A percentile compares a stretch with the other conserved stretches of the same genome.
Evolutionary conservation across 2,888 invertebrate species (phyloP).

Genomic region (Ophioninae sp.): DNA sequence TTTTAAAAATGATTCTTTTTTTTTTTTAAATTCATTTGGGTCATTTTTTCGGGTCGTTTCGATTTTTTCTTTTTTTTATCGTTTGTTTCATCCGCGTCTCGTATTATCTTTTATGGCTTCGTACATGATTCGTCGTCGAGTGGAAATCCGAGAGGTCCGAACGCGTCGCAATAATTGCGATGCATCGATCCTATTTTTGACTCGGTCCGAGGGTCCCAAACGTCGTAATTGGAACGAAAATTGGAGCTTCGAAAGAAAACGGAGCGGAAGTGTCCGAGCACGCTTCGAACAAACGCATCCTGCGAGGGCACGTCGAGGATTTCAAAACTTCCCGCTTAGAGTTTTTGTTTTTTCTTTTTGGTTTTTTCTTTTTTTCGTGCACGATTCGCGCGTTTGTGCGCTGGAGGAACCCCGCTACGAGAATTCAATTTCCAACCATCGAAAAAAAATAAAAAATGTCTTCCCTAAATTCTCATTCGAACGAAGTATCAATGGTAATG

Average conservation of each 20-base stretch:
- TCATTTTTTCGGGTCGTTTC: neutral
- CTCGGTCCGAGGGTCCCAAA: slow-evolving; percentile 41
- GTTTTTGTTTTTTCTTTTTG: neutral
- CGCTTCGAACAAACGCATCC: neutral
- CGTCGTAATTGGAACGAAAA: slow-evolving; percentile 8
- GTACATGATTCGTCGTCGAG: slow-evolving; percentile 13
- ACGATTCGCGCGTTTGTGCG: neutral
- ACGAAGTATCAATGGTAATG: neutral
- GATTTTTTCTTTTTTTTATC: slow-evolving; percentile 1
- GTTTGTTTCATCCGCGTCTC: neutral
- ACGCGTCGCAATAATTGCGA: slow-evolving; percentile 41
- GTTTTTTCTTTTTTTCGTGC: neutral
- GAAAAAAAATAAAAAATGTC: neutral
- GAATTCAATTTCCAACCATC: neutral
- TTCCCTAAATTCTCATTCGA: neutral
- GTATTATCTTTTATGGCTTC: too few species aligned
- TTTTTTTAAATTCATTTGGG: slow-evolving; percentile 6
- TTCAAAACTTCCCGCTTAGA: neutral
- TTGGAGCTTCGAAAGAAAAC: slow-evolving; percentile 12
- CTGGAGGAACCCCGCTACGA: neutral
- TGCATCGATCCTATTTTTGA: neutral
- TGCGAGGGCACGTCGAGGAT: neutral
- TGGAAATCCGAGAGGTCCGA: slow-evolving; percentile 56
- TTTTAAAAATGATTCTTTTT: slow-evolving; percentile 41
- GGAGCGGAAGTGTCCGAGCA: neutral